These are phyloP conservation scores for Epinephelus fuscoguttatus DNA, from an alignment of 2,113 vertebrate genomes.

Conservation along the genomic window DNA sequence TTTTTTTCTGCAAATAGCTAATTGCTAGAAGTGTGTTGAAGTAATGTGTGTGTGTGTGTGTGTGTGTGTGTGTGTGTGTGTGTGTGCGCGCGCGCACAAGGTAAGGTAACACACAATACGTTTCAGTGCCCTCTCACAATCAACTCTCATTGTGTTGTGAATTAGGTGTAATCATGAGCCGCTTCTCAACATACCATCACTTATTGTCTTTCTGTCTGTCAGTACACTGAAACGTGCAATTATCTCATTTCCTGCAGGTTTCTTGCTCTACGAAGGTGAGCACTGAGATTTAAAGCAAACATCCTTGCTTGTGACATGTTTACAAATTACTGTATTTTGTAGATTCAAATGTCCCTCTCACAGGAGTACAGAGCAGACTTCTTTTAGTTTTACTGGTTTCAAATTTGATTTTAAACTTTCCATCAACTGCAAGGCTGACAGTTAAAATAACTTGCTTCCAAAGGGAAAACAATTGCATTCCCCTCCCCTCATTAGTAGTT, in stretches of 20 bases:
- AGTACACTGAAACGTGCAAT: not conserved
- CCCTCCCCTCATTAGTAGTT: no score
- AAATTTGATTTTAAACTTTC: not conserved
- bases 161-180: conserved; percentile 14
- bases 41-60: not conserved
- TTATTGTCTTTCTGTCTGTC: not conserved
- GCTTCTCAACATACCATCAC: not conserved
- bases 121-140: conserved; percentile 1
- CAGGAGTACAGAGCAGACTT: not conserved
- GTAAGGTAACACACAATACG: not conserved
- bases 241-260: conserved; percentile 7
- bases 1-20: conserved; percentile 19
- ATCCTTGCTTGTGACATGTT: not conserved
- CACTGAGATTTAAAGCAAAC: not conserved
- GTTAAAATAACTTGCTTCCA: not conserved
- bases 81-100: conserved; percentile 1
- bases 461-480: not conserved
- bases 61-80: conserved; percentile 1
- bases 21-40: conserved; percentile 34
- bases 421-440: conserved; percentile 3
- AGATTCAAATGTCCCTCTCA: not conserved
- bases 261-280: not conserved
- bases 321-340: not conserved
- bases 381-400: not conserved
- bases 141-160: not conserved